A percentile compares a stretch with the other conserved stretches of the same genome.
These are phyloP conservation scores for Heterodera schachtii DNA, from an alignment of 1,140 invertebrate genomes.

Conservation along the genomic window DNA sequence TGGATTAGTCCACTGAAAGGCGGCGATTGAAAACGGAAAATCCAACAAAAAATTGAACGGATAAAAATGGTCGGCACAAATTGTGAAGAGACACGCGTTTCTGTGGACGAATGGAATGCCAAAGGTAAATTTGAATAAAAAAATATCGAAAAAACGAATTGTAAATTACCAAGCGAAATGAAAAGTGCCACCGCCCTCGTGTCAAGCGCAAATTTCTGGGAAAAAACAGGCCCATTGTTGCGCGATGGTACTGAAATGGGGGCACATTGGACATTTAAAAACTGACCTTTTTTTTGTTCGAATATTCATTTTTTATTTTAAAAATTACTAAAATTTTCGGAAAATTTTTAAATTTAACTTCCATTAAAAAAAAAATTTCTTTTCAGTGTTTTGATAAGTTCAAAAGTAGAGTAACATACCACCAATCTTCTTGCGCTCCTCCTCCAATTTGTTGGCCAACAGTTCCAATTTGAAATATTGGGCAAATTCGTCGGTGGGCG, in stretches of 20 bases:
- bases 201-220: not conserved
- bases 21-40: not conserved
- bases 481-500: conserved; percentile 33
- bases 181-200: not conserved
- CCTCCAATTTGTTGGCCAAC: conserved; percentile 18
- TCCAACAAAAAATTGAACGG: not conserved
- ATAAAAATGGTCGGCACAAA: not conserved
- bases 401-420: too few relatives aligned
- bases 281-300: too few relatives aligned
- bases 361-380: too few relatives aligned
- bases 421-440: conserved; percentile 28
- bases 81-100: not conserved
- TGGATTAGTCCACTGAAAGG: not conserved
- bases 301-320: too few relatives aligned
- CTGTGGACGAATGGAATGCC: not conserved
- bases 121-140: not conserved
- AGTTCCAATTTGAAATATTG: conserved; percentile 35
- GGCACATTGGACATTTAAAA: too few relatives aligned
- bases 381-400: too few relatives aligned
- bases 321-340: too few relatives aligned
- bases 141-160: not conserved
- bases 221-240: not conserved
- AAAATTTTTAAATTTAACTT: too few relatives aligned
- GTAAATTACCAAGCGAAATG: not conserved
- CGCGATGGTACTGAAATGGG: not conserved